Conservation (phyloP, 2,113 vertebrate species). For the Sander lucioperca region DNA sequence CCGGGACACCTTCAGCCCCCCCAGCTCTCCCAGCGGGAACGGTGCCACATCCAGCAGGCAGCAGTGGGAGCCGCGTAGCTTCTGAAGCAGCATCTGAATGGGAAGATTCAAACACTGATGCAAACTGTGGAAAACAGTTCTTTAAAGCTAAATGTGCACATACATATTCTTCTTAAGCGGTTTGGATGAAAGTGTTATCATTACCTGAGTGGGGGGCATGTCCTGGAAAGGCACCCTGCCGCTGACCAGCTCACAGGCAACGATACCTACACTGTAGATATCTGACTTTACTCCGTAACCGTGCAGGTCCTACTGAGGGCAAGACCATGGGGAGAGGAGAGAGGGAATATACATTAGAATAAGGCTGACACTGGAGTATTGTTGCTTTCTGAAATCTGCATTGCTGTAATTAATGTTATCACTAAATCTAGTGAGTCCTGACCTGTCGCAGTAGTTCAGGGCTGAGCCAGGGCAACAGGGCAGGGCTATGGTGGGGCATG, state of each 20-base stretch:
- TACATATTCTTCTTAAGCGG: background rate
- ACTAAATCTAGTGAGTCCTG: conserved; percentile 44
- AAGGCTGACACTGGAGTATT: background rate
- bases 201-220: conserved; percentile 95
- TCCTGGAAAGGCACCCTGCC: conserved; percentile 96
- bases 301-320: conserved; percentile 89
- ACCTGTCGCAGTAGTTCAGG: conserved; percentile 98
- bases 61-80: conserved; percentile 92
- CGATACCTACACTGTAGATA: conserved; percentile 97
- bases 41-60: conserved; percentile 88
- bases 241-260: conserved; percentile 96
- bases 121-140: too few relatives aligned
- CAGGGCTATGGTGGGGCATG: conserved; percentile 94
- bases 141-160: background rate
- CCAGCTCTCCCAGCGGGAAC: conserved; percentile 88
- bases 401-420: background rate
- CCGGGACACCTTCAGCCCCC: conserved; percentile 91
- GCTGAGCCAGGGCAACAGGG: conserved; percentile 97
- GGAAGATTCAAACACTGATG: background rate
- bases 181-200: background rate
- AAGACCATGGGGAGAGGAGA: conserved; percentile 8
- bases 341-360: background rate
- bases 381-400: background rate
- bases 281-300: conserved; percentile 98
- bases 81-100: conserved; percentile 95